Conservation (phyloP, 2,888 invertebrate genomes). For the Sepioteuthis lessoniana region DNA sequence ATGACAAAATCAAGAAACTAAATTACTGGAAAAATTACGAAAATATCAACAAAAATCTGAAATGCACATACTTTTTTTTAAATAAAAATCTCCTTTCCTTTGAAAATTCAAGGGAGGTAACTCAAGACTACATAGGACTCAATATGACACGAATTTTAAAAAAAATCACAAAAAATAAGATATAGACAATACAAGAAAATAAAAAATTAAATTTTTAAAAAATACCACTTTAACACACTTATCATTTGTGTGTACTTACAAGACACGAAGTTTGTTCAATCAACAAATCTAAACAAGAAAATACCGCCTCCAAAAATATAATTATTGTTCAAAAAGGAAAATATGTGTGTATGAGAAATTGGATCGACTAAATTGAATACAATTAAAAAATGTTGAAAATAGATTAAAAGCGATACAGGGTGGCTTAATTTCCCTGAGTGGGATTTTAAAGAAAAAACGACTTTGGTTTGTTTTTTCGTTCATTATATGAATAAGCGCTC, state of each 20-base stretch:
- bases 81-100: neutral
- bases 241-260: neutral
- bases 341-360: too few species aligned
- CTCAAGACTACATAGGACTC: neutral
- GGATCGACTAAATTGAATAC: too few species aligned
- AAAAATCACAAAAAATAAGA: neutral
- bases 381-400: too few species aligned
- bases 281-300: neutral
- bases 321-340: too few species aligned
- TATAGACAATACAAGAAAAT: neutral
- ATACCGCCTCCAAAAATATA: neutral
- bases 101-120: neutral
- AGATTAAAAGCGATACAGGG: too few species aligned
- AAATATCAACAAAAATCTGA: neutral
- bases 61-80: neutral
- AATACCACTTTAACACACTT: neutral
- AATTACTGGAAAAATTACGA: neutral
- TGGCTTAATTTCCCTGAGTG: too few species aligned
- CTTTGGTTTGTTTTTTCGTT: neutral
- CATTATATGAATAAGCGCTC: too few species aligned
- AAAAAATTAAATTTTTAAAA: neutral
- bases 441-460: too few species aligned
- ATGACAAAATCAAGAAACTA: neutral
- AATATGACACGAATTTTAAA: neutral
- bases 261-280: neutral